A percentile compares a stretch with the other conserved stretches of the same genome.
Conservation (phyloP, 2,113 vertebrate genomes). For the Cyanoderma ruficeps region DNA sequence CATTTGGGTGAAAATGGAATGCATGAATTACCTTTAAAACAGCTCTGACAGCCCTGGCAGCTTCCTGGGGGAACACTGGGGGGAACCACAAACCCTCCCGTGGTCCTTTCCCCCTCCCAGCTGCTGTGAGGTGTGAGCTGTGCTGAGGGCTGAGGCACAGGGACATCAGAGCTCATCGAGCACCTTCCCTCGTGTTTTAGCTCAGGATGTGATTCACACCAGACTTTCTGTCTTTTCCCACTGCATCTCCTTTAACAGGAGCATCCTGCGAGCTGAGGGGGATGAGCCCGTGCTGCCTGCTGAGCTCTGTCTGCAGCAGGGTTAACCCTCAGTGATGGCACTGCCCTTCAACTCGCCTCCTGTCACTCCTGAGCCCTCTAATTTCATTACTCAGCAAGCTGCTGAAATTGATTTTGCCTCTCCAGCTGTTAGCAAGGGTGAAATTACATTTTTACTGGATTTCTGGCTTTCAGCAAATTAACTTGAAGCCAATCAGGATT, state of each 20-base stretch:
- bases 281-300: neutral
- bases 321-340: neutral
- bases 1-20: neutral
- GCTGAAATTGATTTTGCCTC: constrained; percentile 48
- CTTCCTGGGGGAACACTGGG: neutral
- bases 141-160: neutral
- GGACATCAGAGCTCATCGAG: fast-evolving
- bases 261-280: neutral
- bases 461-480: constrained; percentile 59
- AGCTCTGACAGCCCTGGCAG: neutral
- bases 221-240: neutral
- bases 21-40: neutral
- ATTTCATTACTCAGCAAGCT: constrained; percentile 61
- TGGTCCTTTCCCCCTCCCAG: neutral
- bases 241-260: neutral
- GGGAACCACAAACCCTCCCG: neutral
- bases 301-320: neutral
- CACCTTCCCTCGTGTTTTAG: neutral
- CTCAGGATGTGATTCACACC: neutral
- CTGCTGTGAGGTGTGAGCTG: neutral
- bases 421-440: constrained; percentile 57
- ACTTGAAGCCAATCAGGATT: neutral
- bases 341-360: neutral
- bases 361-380: neutral
- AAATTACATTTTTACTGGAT: constrained; percentile 56